phyloP scores from a whole-genome alignment of 2,113 vertebrate genomes.

The Bufo gargarizans region DNA sequence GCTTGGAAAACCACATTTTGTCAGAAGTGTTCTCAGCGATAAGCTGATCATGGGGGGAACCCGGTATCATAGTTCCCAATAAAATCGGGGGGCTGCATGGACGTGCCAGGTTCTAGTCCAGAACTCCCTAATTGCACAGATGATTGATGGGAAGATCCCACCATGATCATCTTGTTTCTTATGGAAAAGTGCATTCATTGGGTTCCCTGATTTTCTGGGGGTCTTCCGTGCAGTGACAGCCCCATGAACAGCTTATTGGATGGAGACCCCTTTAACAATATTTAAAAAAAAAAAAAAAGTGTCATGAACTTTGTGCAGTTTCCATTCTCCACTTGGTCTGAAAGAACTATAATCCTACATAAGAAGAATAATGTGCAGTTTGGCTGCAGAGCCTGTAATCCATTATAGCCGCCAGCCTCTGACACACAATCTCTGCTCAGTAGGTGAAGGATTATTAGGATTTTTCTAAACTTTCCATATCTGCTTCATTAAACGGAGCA shows the following conservation, averaged over 20 bases:
- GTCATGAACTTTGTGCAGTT: not conserved
- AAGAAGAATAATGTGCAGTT: not conserved
- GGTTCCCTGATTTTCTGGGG: too few relatives aligned
- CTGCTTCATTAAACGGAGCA: not conserved
- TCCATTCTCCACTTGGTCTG: not conserved
- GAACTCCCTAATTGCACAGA: too few relatives aligned
- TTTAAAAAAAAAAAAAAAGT: not conserved
- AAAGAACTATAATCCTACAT: not conserved
- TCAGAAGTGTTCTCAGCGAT: not conserved
- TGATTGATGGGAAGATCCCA: too few relatives aligned
- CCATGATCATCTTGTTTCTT: too few relatives aligned
- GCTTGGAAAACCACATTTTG: not conserved
- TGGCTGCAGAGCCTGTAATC: not conserved
- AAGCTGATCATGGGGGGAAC: not conserved
- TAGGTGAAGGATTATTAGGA: not conserved
- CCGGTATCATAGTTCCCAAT: not conserved
- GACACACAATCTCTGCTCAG: slow-evolving; percentile 5
- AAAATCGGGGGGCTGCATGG: not conserved
- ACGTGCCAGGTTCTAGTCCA: not conserved
- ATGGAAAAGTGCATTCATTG: too few relatives aligned
- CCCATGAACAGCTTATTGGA: not conserved
- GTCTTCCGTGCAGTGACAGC: not conserved
- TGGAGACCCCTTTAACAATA: not conserved
- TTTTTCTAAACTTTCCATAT: not conserved
- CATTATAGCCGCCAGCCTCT: not conserved